A percentile compares a stretch with the other conserved stretches of the same genome.
Conservation (phyloP, 2,113 vertebrate species). For the Corvus hawaiiensis region DNA sequence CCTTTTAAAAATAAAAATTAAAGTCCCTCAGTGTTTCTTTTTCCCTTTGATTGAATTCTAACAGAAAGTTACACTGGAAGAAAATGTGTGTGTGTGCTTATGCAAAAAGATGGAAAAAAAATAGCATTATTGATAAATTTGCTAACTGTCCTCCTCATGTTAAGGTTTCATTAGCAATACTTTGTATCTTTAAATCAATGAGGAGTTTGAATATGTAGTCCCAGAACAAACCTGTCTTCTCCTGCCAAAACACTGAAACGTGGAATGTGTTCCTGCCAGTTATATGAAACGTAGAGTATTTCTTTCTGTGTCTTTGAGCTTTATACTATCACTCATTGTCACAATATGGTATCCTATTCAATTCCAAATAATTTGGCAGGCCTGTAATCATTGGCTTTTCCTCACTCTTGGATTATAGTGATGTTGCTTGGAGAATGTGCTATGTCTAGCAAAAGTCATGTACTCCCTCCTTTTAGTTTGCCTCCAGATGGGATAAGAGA, state of each 20-base stretch:
- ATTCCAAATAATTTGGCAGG: neutral
- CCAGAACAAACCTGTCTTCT: neutral
- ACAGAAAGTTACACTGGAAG: neutral
- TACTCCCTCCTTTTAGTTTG: neutral
- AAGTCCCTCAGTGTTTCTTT: neutral
- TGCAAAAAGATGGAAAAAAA: neutral
- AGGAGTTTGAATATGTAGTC: neutral
- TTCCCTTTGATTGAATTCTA: neutral
- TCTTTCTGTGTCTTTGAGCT: neutral
- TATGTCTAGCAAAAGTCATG: neutral
- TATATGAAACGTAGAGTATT: neutral
- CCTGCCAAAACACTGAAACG: slow-evolving; percentile 25
- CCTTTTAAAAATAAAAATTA: neutral
- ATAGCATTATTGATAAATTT: neutral
- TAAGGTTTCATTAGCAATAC: neutral
- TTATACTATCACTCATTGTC: neutral
- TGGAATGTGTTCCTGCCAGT: slow-evolving; percentile 8
- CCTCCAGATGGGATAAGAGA: neutral
- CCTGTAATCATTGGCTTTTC: neutral
- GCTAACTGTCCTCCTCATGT: neutral
- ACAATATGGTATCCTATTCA: neutral
- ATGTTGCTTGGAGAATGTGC: neutral
- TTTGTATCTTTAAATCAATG: neutral
- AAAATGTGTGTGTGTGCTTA: neutral
- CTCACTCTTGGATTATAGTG: neutral